Evolutionary conservation across 2,113 vertebrate genomes (phyloP).

Genomic region (Miniopterus natalensis): DNA sequence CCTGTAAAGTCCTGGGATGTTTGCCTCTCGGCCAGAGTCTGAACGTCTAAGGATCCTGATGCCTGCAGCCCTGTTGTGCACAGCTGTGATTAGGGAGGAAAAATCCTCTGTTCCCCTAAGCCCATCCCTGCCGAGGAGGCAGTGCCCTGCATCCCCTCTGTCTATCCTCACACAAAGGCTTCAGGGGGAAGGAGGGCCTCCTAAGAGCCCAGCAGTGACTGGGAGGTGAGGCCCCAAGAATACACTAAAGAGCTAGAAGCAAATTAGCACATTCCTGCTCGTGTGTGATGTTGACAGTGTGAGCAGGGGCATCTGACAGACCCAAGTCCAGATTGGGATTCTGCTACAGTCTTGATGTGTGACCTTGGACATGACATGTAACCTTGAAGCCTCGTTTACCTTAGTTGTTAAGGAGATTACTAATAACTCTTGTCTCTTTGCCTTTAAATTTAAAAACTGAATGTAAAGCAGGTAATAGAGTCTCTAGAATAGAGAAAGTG

Average conservation of each 20-base stretch:
- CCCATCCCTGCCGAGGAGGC: neutral
- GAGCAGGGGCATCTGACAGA: neutral
- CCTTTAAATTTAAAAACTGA: too few species aligned
- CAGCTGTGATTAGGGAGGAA: neutral
- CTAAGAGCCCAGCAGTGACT: neutral
- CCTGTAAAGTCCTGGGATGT: constrained; percentile 79
- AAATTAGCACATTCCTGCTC: neutral
- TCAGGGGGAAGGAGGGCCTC: neutral
- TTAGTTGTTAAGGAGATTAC: neutral
- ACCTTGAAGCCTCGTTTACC: neutral
- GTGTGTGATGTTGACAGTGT: accelerated
- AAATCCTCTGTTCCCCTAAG: neutral
- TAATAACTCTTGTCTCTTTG: neutral
- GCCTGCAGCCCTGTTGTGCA: neutral
- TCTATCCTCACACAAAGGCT: neutral
- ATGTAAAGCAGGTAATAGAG: neutral
- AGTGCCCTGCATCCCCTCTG: neutral
- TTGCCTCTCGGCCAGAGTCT: constrained; percentile 39
- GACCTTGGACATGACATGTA: neutral
- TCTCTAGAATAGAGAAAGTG: neutral
- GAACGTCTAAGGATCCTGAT: constrained; percentile 16
- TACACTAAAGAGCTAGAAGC: neutral
- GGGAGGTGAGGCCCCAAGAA: neutral
- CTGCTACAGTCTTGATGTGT: neutral
- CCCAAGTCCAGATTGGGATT: neutral